Base-by-base conservation (phyloP, 2,797 vertebrate species). In the Saxicola maurus region DNA sequence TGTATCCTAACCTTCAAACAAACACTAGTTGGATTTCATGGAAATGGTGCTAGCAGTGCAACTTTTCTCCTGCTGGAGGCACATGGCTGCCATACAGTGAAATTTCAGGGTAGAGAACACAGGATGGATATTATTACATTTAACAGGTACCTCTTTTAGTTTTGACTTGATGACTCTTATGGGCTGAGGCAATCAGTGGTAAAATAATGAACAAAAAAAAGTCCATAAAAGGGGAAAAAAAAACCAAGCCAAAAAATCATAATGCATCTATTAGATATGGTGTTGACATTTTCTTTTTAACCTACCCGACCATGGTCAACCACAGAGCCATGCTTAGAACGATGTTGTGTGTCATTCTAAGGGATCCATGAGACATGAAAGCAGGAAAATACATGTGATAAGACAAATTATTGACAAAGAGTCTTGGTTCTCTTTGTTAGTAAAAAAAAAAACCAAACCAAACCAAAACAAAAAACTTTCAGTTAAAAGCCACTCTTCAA, bases 291-390 rank as follows among this genome's bases (percentile, higher is more conserved):
- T 86, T 64, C 43, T 90, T 90, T 92, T 91, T 82, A 97, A 99
- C 98, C 89, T 99, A 99, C 98, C 98, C 98, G 98, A 97, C 98
- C 98, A 88, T 89, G 97, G 96, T 98, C 97, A 97, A 97, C 97
- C 96, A 98, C 97, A 97, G 98, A 97, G 95, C 95, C 96, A 96
- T 97, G 97, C 96, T 97, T 98, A 98, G 96, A 95, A 87, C 78
- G 92, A 38, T 91, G 97, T 91, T 96, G 94, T 95, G 96, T 94
- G 91, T 92, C 96, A 76, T 89, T 96, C 96, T 97, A 94, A 94
- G 95, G 95, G 94, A 96, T 67, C 94, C 94, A 95, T 37, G 69
- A 97, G 92, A 95, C 90, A 94, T 74, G 95, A 91, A 94, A 95
- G 89, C 28, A 92, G 92, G 93, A 95, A 92, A 94, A 95, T 1